Evolutionary conservation across 2,113 vertebrate genomes (phyloP), one percentile per base, ranked within the genome.

Genomic region (Poecilia latipinna): DNA sequence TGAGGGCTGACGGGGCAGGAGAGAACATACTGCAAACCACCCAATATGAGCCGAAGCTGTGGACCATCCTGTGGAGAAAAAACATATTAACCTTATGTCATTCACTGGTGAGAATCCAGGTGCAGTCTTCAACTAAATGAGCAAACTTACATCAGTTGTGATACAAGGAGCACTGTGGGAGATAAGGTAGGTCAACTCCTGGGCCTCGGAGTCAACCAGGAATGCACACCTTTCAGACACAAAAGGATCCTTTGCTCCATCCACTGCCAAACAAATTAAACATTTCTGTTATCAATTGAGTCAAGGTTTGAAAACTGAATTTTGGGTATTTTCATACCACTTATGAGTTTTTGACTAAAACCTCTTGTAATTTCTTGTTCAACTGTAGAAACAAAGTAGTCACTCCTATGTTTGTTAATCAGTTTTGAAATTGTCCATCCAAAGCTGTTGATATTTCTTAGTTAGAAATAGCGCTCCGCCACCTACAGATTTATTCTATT

Each of bases 181-280:
- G 63, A 89, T 78, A 54, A 92, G 88, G 67, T 94, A 87, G 4
- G 83, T 51, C 0, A 83, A 28, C 19, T 86, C 17, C 29, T 84
- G 86, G 64, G 81, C 42, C 3, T 72, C 54, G 3, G 88, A 89
- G 12, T 74, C 22, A 2, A 89, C 13, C 28, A 24, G 80, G 74
- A 83, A 63, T 0, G 91, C 93, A 82, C 94, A 95, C 1, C 82
- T 65, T 2, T 78, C 74, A 24, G 92, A 93, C 5, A 93, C 67
- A 82, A 94, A 90, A 1, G 91, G 89, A 68, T 65, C 26, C 90
- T 77, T 83, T 3, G 42, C 33, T 61, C 83, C 89, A 26, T 90
- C 89, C 66, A 92, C 94, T 95, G 83, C 11, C 57, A 70, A 72
- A 72, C n/a, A 77, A 19, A 81, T 42, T 15, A 65, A 5, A 60